Percentiles rank a stretch among this genome's conserved stretches.
Conservation (phyloP, 2,888 invertebrate species). For the Idaea straminata region DNA sequence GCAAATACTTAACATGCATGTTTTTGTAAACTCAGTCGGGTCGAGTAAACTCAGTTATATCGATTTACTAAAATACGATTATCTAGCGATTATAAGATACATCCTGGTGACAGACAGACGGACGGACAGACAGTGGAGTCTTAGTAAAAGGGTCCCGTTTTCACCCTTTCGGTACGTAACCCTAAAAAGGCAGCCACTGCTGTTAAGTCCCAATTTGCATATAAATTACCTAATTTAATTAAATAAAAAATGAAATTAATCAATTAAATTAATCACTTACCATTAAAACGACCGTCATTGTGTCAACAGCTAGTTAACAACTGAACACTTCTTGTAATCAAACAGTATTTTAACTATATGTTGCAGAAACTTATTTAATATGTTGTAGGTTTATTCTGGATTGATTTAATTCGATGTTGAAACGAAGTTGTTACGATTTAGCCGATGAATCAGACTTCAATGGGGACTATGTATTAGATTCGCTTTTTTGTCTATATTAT, state of each 20-base stretch:
- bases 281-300: constrained; percentile 42
- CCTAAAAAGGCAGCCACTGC: too few species aligned
- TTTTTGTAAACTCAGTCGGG: too few species aligned
- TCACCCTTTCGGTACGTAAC: too few species aligned
- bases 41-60: too few species aligned
- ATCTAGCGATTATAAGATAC: too few species aligned
- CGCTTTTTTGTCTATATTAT: too few species aligned
- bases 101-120: too few species aligned
- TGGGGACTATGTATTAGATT: too few species aligned
- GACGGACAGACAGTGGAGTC: too few species aligned
- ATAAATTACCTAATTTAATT: constrained; percentile 3
- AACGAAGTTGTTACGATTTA: not conserved
- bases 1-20: too few species aligned
- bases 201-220: not conserved
- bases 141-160: too few species aligned
- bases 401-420: not conserved
- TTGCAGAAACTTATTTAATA: constrained; percentile 32
- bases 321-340: constrained; percentile 21
- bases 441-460: not conserved
- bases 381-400: constrained; percentile 20
- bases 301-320: constrained; percentile 33
- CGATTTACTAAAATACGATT: too few species aligned
- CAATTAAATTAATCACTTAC: constrained; percentile 41
- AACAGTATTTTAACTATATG: constrained; percentile 37
- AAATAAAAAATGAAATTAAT: not conserved